These are phyloP conservation scores for Neodon shergylaensis DNA, from an alignment of 2,113 vertebrate genomes.

Conservation along the genomic window DNA sequence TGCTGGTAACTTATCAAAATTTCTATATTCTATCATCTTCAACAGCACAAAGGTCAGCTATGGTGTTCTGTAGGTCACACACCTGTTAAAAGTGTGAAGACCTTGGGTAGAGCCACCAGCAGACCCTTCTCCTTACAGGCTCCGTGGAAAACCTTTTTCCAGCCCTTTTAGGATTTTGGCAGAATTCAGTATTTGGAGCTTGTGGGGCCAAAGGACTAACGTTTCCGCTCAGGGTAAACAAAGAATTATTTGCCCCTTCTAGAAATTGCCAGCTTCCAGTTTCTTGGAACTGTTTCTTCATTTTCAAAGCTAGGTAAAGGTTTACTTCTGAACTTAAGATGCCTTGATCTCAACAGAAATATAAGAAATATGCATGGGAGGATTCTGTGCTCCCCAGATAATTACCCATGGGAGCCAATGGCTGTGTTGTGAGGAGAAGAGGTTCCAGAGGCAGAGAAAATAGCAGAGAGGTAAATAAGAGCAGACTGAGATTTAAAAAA, in stretches of 20 bases:
- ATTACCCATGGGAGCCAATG: neutral
- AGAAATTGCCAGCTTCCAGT: neutral
- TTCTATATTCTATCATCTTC: neutral
- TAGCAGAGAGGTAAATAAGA: too few relatives aligned
- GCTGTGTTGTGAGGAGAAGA: rapidly evolving
- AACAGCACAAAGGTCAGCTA: neutral
- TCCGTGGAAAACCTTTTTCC: neutral
- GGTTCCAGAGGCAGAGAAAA: neutral
- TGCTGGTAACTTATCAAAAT: neutral
- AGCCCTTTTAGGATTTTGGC: neutral
- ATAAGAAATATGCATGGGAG: neutral
- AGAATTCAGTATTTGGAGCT: neutral
- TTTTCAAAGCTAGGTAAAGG: neutral
- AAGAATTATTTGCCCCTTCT: neutral
- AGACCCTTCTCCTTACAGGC: neutral
- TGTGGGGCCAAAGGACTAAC: neutral
- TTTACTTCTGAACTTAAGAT: neutral
- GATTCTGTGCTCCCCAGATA: neutral
- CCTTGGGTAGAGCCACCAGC: neutral
- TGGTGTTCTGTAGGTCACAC: neutral
- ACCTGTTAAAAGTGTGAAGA: neutral
- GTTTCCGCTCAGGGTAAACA: neutral
- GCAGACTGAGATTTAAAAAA: too few relatives aligned
- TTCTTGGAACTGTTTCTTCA: neutral
- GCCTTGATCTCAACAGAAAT: neutral